Percentiles rank a stretch among this genome's conserved stretches.
phyloP scores from a whole-genome alignment of 2,888 invertebrate genomes.

The Troides oblongomaculatus region DNA sequence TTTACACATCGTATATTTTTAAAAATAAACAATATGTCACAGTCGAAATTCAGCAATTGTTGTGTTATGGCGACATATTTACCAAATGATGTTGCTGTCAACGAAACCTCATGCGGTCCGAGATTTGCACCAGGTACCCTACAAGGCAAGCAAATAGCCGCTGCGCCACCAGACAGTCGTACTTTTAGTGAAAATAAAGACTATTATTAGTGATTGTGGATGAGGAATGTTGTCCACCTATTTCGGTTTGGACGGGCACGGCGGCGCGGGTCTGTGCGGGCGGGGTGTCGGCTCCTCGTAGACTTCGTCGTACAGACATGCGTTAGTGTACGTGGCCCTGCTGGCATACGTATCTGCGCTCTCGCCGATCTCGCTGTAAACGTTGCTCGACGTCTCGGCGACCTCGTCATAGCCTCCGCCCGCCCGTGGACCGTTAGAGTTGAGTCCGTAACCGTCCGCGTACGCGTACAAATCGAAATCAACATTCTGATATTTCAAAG shows the following conservation, averaged over 20 bases:
- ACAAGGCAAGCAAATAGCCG: no score
- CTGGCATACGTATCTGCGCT: slow-evolving; percentile 28
- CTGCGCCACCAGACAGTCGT: no score
- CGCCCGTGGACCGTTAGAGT: slow-evolving; percentile 37
- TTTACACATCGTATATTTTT: no score
- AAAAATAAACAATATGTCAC: no score
- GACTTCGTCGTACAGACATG: slow-evolving; percentile 69
- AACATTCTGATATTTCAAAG: slow-evolving; percentile 65
- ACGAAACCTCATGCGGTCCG: no score
- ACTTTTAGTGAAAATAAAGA: background rate
- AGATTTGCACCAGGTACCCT: no score
- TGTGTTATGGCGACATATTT: no score
- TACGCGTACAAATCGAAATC: slow-evolving; percentile 52
- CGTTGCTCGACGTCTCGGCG: slow-evolving; percentile 60
- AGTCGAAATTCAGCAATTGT: no score
- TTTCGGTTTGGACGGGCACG: slow-evolving; percentile 68
- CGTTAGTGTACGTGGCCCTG: slow-evolving; percentile 45
- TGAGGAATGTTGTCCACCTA: slow-evolving; percentile 34
- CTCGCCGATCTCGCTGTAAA: slow-evolving; percentile 68
- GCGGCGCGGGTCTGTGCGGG: slow-evolving; percentile 82
- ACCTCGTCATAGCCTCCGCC: slow-evolving; percentile 58
- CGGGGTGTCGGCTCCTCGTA: slow-evolving; percentile 63
- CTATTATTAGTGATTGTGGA: background rate
- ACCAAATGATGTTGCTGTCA: no score
- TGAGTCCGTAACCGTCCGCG: slow-evolving; percentile 41